A percentile compares a stretch with the other conserved stretches of the same genome.
Evolutionary conservation across 2,888 invertebrate species (phyloP).

Genomic region (Drosophila anceps): DNA sequence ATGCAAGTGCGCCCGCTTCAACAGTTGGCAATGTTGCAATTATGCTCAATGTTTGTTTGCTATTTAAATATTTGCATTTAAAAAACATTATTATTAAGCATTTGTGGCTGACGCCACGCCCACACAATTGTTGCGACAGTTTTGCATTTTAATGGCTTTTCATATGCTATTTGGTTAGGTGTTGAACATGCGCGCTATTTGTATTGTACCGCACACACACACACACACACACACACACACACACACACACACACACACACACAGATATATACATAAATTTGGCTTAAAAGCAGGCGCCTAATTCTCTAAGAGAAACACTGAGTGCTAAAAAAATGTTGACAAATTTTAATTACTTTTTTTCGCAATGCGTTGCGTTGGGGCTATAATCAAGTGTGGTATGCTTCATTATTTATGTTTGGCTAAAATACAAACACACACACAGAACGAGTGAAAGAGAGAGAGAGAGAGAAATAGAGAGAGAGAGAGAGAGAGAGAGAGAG

Average conservation of each 20-base stretch:
- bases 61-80: constrained; percentile 43
- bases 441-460: too few species aligned
- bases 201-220: constrained; percentile 11
- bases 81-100: constrained; percentile 58
- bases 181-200: constrained; percentile 40
- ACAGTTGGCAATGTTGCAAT: constrained; percentile 47
- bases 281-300: constrained; percentile 35
- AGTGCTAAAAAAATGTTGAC: constrained; percentile 62
- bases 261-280: background rate
- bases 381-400: constrained; percentile 74
- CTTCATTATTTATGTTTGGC: constrained; percentile 71
- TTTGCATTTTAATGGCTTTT: constrained; percentile 50
- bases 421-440: constrained; percentile 20
- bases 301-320: constrained; percentile 28
- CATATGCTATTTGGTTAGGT: constrained; percentile 54
- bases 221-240: background rate
- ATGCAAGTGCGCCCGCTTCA: constrained; percentile 17
- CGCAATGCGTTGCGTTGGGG: constrained; percentile 47
- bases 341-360: constrained; percentile 75
- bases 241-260: too few species aligned
- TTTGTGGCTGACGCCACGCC: constrained; percentile 31
- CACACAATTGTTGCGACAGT: constrained; percentile 32
- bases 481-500: constrained; percentile 1
- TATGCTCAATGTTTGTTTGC: constrained; percentile 40
- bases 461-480: constrained; percentile 12